Evolutionary conservation across 2,888 invertebrate genomes (phyloP).

Genomic region (Ochropacha duplaris): DNA sequence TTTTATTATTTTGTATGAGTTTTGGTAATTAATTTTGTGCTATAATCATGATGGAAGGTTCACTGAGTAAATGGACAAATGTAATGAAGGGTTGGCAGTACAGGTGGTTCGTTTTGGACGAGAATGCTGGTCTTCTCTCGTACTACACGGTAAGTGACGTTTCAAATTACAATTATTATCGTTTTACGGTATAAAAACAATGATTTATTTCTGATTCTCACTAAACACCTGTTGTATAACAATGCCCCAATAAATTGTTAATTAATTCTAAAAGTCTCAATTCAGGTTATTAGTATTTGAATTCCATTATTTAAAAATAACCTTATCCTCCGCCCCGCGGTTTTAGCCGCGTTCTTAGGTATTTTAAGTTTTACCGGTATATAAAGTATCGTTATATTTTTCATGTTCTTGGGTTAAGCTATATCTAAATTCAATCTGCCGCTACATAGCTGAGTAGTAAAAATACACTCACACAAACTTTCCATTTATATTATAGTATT

Average conservation of each 20-base stretch:
- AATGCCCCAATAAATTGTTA: constrained; percentile 11
- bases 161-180: constrained; percentile 20
- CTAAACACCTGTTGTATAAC: constrained; percentile 8
- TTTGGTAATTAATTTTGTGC: constrained; percentile 59
- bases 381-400: too few species aligned
- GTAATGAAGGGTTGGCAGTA: constrained; percentile 99
- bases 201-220: constrained; percentile 11
- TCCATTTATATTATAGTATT: too few species aligned
- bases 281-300: too few species aligned
- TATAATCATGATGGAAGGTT: constrained; percentile 92
- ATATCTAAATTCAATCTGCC: too few species aligned
- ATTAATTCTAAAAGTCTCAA: too few species aligned
- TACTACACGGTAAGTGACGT: constrained; percentile 96
- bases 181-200: constrained; percentile 18
- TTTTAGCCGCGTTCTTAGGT: too few species aligned
- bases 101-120: constrained; percentile 99
- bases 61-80: constrained; percentile 98
- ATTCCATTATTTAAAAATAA: not conserved
- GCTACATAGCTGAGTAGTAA: too few species aligned
- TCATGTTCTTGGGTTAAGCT: too few species aligned
- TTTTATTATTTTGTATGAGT: constrained; percentile 67
- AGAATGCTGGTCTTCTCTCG: constrained; percentile 96
- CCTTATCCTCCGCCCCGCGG: too few species aligned
- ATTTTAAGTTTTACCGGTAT: too few species aligned
- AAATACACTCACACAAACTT: too few species aligned